These are phyloP conservation scores for Tringa solitaria DNA, from an alignment of 2,113 vertebrate species.

Conservation along the genomic window DNA sequence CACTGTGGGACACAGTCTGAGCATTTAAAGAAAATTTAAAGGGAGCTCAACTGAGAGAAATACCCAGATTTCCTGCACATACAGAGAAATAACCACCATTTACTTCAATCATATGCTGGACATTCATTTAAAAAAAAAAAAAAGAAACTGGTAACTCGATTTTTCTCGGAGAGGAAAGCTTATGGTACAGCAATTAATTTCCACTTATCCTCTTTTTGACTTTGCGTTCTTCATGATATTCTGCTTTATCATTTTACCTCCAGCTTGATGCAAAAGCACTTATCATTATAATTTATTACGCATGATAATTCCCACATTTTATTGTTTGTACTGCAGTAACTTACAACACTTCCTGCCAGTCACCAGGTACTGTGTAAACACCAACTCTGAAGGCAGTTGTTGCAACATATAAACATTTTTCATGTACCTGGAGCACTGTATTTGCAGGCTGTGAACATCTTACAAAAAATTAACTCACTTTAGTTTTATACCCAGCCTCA, in stretches of 20 bases:
- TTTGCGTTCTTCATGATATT: background rate
- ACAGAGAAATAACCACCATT: background rate
- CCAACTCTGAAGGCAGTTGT: background rate
- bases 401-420: background rate
- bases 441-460: background rate
- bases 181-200: background rate
- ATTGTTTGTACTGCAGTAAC: background rate
- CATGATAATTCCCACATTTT: background rate
- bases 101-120: background rate
- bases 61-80: background rate
- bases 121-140: conserved; percentile 9
- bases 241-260: background rate
- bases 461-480: background rate
- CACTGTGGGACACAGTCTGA: background rate
- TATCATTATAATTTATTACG: background rate
- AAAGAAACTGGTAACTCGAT: background rate
- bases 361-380: background rate
- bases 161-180: background rate
- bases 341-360: background rate
- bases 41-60: background rate
- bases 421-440: background rate
- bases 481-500: background rate
- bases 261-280: background rate
- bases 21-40: background rate
- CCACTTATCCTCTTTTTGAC: background rate